Evolutionary conservation across 2,888 invertebrate species (phyloP).

Genomic region (Agonopterix heracliana): DNA sequence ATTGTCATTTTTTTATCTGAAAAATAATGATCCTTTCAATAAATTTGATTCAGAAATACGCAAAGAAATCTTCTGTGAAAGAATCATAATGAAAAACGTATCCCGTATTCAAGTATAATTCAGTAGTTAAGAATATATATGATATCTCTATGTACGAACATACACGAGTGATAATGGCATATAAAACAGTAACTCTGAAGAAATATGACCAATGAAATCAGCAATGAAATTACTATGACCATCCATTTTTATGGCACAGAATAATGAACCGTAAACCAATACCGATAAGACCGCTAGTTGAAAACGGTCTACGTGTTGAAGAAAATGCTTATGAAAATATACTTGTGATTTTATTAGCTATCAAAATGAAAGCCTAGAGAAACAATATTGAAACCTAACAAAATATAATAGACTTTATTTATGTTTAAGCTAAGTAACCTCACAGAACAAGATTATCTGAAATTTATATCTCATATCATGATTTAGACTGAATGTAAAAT

Average conservation of each 20-base stretch:
- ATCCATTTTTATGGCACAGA: neutral
- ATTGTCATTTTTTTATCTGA: too few species aligned
- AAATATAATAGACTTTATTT: neutral
- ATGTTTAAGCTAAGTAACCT: neutral
- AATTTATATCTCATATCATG: too few species aligned
- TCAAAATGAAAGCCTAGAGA: conserved; percentile 6
- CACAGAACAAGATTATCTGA: too few species aligned
- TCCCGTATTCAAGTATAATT: too few species aligned
- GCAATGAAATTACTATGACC: conserved; percentile 1
- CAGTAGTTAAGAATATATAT: too few species aligned
- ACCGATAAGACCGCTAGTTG: conserved; percentile 5
- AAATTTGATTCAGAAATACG: too few species aligned
- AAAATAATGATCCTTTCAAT: too few species aligned
- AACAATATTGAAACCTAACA: conserved; percentile 12
- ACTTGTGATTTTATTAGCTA: conserved; percentile 8
- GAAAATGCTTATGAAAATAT: conserved; percentile 6
- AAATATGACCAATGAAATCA: conserved; percentile 11
- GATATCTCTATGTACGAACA: neutral
- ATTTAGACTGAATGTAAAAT: too few species aligned
- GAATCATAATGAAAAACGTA: too few species aligned
- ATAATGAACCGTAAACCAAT: neutral
- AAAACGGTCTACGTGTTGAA: conserved; percentile 3
- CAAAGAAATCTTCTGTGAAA: too few species aligned
- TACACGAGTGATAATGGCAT: conserved; percentile 8
- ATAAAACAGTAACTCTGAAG: conserved; percentile 4